Conservation (phyloP, 2,888 invertebrate genomes). For the Molanna angustata region DNA sequence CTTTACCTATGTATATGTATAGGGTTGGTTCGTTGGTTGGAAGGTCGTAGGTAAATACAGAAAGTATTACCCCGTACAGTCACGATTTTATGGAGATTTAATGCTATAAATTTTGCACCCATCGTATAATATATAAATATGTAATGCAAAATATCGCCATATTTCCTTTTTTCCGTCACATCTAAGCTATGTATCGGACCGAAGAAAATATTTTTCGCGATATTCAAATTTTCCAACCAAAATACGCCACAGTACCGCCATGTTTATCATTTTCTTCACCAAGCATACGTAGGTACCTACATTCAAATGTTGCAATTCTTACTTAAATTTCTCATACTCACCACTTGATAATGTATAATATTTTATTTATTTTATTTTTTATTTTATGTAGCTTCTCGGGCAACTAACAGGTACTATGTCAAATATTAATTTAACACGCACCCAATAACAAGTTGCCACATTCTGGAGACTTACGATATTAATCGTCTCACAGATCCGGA, state of each 20-base stretch:
- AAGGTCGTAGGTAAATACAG: conserved; percentile 13
- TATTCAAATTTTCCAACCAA: conserved; percentile 11
- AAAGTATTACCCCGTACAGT: conserved; percentile 22
- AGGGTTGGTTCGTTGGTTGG: background rate
- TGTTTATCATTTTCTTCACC: background rate
- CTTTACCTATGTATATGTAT: background rate
- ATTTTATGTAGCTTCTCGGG: no score
- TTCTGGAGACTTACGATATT: no score
- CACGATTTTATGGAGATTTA: conserved; percentile 31
- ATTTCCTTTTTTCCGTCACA: conserved; percentile 24
- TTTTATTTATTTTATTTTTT: no score
- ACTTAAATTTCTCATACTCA: no score
- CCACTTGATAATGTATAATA: no score
- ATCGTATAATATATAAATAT: conserved; percentile 30
- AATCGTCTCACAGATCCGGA: no score
- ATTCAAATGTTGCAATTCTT: no score
- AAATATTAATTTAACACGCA: no score
- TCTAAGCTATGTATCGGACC: conserved; percentile 19
- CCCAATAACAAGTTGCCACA: no score
- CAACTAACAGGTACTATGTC: no score
- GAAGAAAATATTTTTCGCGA: conserved; percentile 15
- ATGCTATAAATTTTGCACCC: conserved; percentile 30
- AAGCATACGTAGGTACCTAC: no score
- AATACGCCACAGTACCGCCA: background rate
- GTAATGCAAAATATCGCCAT: conserved; percentile 31